Evolutionary conservation across 2,113 vertebrate genomes (phyloP), one percentile per base, ranked within the genome.

Genomic region (Anguilla japonica): DNA sequence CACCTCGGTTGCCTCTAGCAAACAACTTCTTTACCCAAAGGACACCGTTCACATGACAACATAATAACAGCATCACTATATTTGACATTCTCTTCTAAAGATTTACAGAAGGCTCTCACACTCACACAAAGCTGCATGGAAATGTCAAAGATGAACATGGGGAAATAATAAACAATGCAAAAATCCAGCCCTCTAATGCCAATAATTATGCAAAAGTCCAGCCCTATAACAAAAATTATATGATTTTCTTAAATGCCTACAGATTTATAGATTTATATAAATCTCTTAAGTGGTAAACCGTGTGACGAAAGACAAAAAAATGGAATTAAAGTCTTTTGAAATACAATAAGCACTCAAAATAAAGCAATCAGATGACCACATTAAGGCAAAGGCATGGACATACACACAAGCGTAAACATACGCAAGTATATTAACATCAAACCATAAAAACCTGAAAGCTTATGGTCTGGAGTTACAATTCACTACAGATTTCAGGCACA

Each of bases 381-480:
- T 67, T 34, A 75, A 75, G n/a, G 71, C 71, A 75, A 1, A 13
- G 26, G 29, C 71, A 75, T 34, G n/a, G 7, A n/a, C 26, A 75
- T 34, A 22, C 22, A 67, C 57, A 34, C 26, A n/a, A 34, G n/a
- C 71, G 3, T 60, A 60, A 60, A 29, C 71, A 75, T 3, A 75
- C 6, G n/a, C 71, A 75, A n/a, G 9, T 14, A 75, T 9, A 75
- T 34, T 75, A 75, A 75, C n/a, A 13, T 75, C 34, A 75, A 75
- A 75, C 60, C n/a, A 75, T 75, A 13, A 34, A n/a, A 75, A 75
- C 71, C 20, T 79, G 50, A 53, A 53, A 2, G 50, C 50, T 88
- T 88, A 78, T 82, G 88, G 85, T 83, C 83, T 82, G 81, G 86
- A 87, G 80, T 83, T 88, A 86, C 84, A 91, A 89, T 86, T 87